Base-by-base conservation (phyloP, 2,888 invertebrate genomes). In the Orthonevra nobilis region DNA sequence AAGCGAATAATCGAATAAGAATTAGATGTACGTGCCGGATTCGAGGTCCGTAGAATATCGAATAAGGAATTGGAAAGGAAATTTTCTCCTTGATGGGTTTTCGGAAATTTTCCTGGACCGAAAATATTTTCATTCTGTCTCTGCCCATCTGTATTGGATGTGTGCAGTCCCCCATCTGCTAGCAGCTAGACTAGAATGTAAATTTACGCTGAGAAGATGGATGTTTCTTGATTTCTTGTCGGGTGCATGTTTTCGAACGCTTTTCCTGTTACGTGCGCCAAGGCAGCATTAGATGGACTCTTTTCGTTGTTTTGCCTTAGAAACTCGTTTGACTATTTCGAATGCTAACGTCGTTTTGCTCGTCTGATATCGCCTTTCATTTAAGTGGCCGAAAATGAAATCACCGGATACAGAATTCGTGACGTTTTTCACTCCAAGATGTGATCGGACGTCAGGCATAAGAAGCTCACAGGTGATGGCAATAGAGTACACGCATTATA, bases 1-100 rank as follows among this genome's bases (percentile, higher is more conserved):
- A 46, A 74, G 61, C 74, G 68, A 56, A 75, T 69, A 75, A 75
- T 75, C 68, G 68, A 79, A 79, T 64, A 64, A 66, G 54, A 72
- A 66, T 54, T 72, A 72, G 60, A 42, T 60, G 54, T 72, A 79
- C 77, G 60, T 72, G 72, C 58, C 46, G 68, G 58, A 60, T 66
- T 74, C 60, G 38, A 17, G 60, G 58, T 66, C 38, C 60, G 26
- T 60, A 58, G 60, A 60, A 40, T 34, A 50, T 64, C 50, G 56
- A 38, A 56, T 50, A 56, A 64, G 63, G 26, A 56, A 69, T 42
- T 56, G 20, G 36, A 58, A 70, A 40, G 34, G 42, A 56, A 42
- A 75, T 75, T 52, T 75, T 70, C 63, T 70, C 63, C 56, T 56
- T 52, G 50, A 77, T 77, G 58, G 48, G 40, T 63, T 75, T 70